phyloP scores from a whole-genome alignment of 2,888 invertebrate genomes.

The Noctua comes region DNA sequence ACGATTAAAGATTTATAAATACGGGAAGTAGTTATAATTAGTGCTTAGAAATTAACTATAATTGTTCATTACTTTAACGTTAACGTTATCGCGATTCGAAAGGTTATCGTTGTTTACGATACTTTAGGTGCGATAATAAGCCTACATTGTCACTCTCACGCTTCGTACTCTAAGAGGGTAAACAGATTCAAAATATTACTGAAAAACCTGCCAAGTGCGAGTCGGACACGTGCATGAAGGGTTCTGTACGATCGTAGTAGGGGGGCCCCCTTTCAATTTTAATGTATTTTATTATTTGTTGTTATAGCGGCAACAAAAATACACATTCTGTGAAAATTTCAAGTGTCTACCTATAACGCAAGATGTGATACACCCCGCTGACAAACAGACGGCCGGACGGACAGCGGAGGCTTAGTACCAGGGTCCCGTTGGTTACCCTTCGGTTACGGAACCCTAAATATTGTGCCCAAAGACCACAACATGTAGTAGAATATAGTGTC shows the following conservation, averaged over 20 bases:
- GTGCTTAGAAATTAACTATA: constrained; percentile 3
- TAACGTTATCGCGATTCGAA: constrained; percentile 21
- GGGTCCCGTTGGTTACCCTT: too few relatives aligned
- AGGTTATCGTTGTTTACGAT: constrained; percentile 18
- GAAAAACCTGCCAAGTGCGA: background rate
- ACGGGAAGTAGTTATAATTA: constrained; percentile 24
- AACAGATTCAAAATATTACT: background rate
- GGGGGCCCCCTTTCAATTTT: too few relatives aligned
- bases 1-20: constrained; percentile 19
- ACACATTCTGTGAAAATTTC: too few relatives aligned
- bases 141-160: background rate
- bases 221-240: too few relatives aligned
- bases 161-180: background rate
- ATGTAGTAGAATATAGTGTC: background rate
- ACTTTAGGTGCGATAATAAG: background rate
- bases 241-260: too few relatives aligned
- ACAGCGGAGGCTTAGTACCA: too few relatives aligned
- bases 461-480: background rate
- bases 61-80: constrained; percentile 12
- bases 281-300: too few relatives aligned
- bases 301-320: too few relatives aligned
- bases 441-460: too few relatives aligned
- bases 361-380: too few relatives aligned
- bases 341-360: too few relatives aligned
- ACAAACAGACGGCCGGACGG: too few relatives aligned